Evolutionary conservation across 2,113 vertebrate species (phyloP), one percentile per base, ranked within the genome.

Genomic region (Taurulus bubalis): DNA sequence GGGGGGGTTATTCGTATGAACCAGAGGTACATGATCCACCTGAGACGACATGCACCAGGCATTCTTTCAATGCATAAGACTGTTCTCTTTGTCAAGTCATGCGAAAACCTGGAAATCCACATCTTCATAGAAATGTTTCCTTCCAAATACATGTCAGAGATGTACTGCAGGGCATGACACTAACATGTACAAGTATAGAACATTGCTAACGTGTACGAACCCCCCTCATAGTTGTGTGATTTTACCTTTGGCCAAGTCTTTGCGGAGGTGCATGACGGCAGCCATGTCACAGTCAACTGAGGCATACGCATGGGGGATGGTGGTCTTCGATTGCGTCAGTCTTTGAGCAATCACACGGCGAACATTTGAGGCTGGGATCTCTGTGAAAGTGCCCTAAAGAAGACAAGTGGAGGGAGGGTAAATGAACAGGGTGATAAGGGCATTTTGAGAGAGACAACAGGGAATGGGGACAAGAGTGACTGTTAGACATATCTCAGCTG

Each of bases 261-360:
- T 94, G 81, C 96, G 96, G 73, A 97, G 93, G 85, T 95, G 93
- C 91, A 97, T 93, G 90, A 99, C 89, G 3, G 96, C 96, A 65
- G 94, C 96, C 83, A 99, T 92, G 82, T 97, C 95, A 91, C 98
- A 99, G 93, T 98, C 95, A 10, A 97, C 91, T 30, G 95, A 95
- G 78, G 96, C 97, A 56, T 99, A 99, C 0, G 97, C 94, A 36
- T 99, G 98, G 85, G 98, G 98, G 87, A 99, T 95, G 62, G 96
- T 98, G 75, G 94, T 95, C 94, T 99, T 99, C 32, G 98, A 99
- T 71, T 98, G 96, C 3, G 95, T 98, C 83, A 99, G 91, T 80
- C 97, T 96, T 90, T 98, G 97, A 82, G 98, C 98, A 79, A 99
- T 99, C 80, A 98, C 96, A 85, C 96, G 97, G 75, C 97, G 96